These are phyloP conservation scores for Melikaiella ostensackeni DNA, from an alignment of 2,888 invertebrate genomes.

Conservation along the genomic window DNA sequence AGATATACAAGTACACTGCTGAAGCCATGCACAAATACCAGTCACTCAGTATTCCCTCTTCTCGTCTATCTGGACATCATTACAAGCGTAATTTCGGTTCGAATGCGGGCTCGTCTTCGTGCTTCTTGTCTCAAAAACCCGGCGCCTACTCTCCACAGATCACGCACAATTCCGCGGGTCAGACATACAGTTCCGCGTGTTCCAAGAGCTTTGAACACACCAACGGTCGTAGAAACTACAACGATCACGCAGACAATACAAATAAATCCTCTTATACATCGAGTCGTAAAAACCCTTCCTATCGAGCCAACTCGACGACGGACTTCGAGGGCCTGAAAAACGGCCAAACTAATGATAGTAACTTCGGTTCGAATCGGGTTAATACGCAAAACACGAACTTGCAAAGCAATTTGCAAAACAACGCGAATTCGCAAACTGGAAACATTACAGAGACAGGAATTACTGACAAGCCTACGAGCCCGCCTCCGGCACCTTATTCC, in stretches of 20 bases:
- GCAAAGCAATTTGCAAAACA: constrained; percentile 2
- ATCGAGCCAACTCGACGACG: constrained; percentile 28
- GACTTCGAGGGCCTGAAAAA: constrained; percentile 41
- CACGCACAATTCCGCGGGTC: neutral
- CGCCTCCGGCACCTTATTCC: constrained; percentile 45
- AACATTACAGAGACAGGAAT: constrained; percentile 12
- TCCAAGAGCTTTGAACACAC: constrained; percentile 30
- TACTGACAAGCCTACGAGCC: constrained; percentile 63
- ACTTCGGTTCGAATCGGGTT: constrained; percentile 38
- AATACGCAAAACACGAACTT: too few species aligned
- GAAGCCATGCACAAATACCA: constrained; percentile 26
- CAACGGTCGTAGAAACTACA: constrained; percentile 37
- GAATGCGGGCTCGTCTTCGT: constrained; percentile 41
- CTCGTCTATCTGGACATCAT: constrained; percentile 45
- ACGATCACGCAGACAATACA: constrained; percentile 51
- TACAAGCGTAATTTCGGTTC: constrained; percentile 48
- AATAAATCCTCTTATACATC: constrained; percentile 41
- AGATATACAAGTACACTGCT: constrained; percentile 50
- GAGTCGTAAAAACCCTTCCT: constrained; percentile 49
- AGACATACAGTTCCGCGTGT: constrained; percentile 27
- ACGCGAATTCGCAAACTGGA: neutral
- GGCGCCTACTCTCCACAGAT: constrained; percentile 22
- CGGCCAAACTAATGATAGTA: constrained; percentile 43
- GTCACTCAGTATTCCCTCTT: constrained; percentile 39
- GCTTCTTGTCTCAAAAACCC: constrained; percentile 48